Base-by-base conservation (phyloP, 2,888 invertebrate genomes). In the Agrotis ipsilon region DNA sequence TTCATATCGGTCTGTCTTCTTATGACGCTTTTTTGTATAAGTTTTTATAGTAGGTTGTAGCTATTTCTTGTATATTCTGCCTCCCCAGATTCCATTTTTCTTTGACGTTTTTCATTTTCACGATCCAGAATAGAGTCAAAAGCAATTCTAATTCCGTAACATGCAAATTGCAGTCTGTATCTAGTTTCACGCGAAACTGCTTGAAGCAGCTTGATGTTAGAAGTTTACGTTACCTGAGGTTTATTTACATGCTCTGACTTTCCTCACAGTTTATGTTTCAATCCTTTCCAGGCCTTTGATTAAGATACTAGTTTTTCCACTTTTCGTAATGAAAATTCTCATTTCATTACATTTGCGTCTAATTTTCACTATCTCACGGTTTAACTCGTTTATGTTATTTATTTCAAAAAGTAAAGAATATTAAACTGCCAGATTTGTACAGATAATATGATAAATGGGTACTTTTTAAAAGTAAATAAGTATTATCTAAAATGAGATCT, bases 401-500 rank as follows among this genome's bases (percentile, higher is more conserved):
- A 14, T 49, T 49, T 32, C 19, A 24, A 43, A 74, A 13, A 11
- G n/a, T 45, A 49, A 14, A 49, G 3, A 66, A 49, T 49, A 55
- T 66, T 32, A 18, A 74, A 75, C 14, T 54, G 13, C 4, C 48
- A 55, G 43, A 32, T n/a, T 18, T 43, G 19, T 39, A 43, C 5
- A 48, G 52, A 27, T 54, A n/a, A 16, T 19, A 32, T 24, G 24
- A 75, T 43, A 49, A 72, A 75, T 55, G 54, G 27, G 11, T 43
- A 19, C 45, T 32, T 55, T 72, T 39, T 66, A 32, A 49, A 75
- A 49, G 75, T 45, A 32, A 72, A 39, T 24, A 57, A 19, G 7
- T 9, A 9, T 51, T 39, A 57, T 76, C 69, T 68, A 2, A 49
- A 72, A 68, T 72, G 0, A 58, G 39, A 69, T 76, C 57, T 51